A percentile compares a stretch with the other conserved stretches of the same genome.
phyloP scores from a whole-genome alignment of 2,797 vertebrate genomes.

The Rousettus madagascariensis region DNA sequence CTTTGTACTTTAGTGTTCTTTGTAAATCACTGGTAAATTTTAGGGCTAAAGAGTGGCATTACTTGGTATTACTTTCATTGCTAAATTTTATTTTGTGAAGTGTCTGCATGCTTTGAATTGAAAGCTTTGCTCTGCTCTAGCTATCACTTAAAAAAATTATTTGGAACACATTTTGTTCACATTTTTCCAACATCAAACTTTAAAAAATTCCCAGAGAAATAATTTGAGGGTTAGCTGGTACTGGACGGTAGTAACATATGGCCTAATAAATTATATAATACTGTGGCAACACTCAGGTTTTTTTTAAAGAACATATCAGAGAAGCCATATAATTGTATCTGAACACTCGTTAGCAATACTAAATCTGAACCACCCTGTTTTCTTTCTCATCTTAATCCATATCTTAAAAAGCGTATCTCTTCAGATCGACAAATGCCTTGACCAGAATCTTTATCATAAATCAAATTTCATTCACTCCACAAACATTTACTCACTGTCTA shows the following conservation, averaged over 20 bases:
- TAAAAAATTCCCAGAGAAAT: neutral
- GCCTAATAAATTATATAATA: neutral
- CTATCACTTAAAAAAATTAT: neutral
- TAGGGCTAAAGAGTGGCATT: neutral
- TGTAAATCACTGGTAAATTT: neutral
- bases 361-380: slow-evolving; percentile 18
- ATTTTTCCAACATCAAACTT: slow-evolving; percentile 14
- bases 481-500: neutral
- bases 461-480: neutral
- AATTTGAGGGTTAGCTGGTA: neutral
- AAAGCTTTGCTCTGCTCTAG: neutral
- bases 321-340: neutral
- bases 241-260: neutral
- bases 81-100: neutral
- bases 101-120: neutral
- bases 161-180: neutral
- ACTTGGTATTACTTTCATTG: neutral
- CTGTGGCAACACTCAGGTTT: neutral
- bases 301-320: neutral
- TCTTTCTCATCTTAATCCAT: neutral
- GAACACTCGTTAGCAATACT: neutral
- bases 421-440: neutral
- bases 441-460: neutral
- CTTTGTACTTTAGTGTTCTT: neutral
- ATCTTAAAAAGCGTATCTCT: neutral